Conservation (phyloP, 2,888 invertebrate species). For the Mylabris sibirica region DNA sequence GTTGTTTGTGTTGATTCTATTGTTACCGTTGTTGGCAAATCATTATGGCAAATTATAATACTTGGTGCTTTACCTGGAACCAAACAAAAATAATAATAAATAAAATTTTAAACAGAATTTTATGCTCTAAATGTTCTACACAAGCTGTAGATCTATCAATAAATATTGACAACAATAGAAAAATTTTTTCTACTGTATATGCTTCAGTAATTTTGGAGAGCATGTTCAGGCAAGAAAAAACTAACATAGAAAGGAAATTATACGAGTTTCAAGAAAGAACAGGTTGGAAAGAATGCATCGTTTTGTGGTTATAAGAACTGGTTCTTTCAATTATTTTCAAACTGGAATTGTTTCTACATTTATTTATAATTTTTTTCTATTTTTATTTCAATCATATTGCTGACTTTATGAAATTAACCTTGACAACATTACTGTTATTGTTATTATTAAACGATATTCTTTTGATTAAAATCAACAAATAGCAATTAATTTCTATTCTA, state of each 20-base stretch:
- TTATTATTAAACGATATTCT: background rate
- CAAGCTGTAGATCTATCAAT: background rate
- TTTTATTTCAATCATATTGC: background rate
- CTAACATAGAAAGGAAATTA: background rate
- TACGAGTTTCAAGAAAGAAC: background rate
- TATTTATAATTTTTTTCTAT: background rate
- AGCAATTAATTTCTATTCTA: background rate
- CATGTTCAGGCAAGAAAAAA: background rate
- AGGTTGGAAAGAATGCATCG: conserved; percentile 1
- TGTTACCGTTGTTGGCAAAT: conserved; percentile 58
- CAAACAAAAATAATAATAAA: conserved; percentile 30
- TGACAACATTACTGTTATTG: background rate
- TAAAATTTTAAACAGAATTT: conserved; percentile 3
- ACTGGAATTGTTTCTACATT: conserved; percentile 7
- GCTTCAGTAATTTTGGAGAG: background rate
- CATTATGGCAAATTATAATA: conserved; percentile 71
- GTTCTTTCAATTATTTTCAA: conserved; percentile 18
- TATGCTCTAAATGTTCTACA: conserved; percentile 8
- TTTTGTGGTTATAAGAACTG: background rate
- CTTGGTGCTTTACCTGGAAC: conserved; percentile 60
- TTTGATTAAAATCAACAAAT: conserved; percentile 1
- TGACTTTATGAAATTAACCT: background rate
- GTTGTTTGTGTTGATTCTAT: conserved; percentile 36
- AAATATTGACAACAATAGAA: background rate
- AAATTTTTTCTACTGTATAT: background rate